Base-by-base conservation (phyloP, 35 echinoderm and acorn worm genomes). In the Holothuria glaberrima region DNA sequence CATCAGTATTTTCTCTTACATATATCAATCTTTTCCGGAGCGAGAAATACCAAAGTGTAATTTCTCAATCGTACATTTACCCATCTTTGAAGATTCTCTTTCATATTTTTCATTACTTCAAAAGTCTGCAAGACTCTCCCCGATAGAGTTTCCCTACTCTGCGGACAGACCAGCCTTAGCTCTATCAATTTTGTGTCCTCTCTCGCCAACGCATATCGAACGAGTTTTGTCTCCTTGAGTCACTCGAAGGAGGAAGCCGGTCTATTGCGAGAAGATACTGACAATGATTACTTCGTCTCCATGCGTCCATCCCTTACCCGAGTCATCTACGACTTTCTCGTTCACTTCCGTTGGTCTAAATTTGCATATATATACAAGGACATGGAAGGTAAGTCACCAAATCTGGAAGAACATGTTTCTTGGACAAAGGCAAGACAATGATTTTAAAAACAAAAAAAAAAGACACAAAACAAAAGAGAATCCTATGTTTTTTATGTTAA, bases 361-460 rank as follows among this genome's bases (percentile, higher is more conserved):
- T 98, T 98, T 72, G 91, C 86, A 6, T 98, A 93, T 71, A 86
- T 98, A 33, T 98, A 95, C 65, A 80, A 89, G 32, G 46, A 85
- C 64, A 46, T 78, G 22, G 90, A 91, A 92, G 96, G 96, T 98
- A 76, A 66, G 13, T 86, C 14, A 54, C 10, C 12, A 9, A 54
- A 46, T 46, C 50, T 14, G 16, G 16, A 54, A 9, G 12, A 9
- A 59, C 33, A 78, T 12, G 26, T 30, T 35, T 21, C 5, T 48
- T 52, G 44, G 44, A 41, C 7, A 41, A 41, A 41, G 36, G 36
- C 7, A 41, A 7, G 7, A 41, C 36, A 41, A 41, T 4, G 36
- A 41, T 2, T 41, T n/a, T n/a, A n/a, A n/a, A 41, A 41, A 41
- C 36, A 41, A 41, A 41, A 41, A 41, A 41, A 66, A 66, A 65